A percentile compares a stretch with the other conserved stretches of the same genome.
Conservation (phyloP, 2,797 vertebrate species). For the Clarias platycephalus region DNA sequence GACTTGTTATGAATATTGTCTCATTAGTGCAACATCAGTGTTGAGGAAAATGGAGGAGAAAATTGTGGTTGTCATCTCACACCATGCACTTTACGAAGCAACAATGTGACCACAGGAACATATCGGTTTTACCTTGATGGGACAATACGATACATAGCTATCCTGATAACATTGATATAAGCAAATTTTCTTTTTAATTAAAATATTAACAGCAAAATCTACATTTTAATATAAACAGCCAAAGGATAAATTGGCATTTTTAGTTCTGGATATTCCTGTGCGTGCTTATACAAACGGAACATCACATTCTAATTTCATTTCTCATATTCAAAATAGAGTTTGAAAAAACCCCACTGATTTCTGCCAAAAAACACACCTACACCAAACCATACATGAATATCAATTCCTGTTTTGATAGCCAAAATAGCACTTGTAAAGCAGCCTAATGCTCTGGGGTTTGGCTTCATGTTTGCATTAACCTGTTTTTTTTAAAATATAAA, state of each 20-base stretch:
- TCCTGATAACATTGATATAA: not conserved
- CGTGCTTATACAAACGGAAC: not conserved
- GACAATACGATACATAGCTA: not conserved
- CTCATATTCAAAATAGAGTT: slow-evolving; percentile 14
- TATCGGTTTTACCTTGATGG: not conserved
- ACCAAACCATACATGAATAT: slow-evolving; percentile 22
- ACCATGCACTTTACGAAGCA: not conserved
- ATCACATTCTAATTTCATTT: slow-evolving; percentile 9
- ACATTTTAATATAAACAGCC: not conserved
- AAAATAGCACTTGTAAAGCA: slow-evolving; percentile 5
- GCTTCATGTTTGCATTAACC: not conserved
- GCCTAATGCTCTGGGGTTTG: not conserved
- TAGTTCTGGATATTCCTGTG: not conserved
- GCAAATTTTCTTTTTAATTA: not conserved
- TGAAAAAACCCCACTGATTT: not conserved
- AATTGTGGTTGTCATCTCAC: not conserved
- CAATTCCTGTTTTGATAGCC: slow-evolving; percentile 21
- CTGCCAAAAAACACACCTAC: slow-evolving; percentile 29
- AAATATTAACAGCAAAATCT: not conserved
- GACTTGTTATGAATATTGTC: not conserved
- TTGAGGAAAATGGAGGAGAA: slow-evolving; percentile 1
- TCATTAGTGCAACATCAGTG: not conserved
- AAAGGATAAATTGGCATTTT: not conserved
- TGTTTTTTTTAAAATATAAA: not conserved
- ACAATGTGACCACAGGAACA: not conserved